These are phyloP conservation scores for Pemphigus obesinymphae DNA, from an alignment of 1,140 invertebrate species.

Conservation along the genomic window DNA sequence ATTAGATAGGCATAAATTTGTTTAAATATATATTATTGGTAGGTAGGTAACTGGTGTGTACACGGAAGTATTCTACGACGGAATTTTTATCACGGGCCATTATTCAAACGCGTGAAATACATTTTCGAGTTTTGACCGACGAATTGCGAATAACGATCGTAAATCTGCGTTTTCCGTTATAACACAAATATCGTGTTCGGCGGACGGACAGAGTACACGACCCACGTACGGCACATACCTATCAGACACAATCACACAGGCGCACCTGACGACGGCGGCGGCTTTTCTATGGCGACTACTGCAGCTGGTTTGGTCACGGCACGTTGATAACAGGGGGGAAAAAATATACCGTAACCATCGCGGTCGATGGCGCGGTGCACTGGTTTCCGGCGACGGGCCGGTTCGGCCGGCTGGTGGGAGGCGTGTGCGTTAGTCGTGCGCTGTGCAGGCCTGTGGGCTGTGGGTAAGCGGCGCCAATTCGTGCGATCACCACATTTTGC, in stretches of 20 bases:
- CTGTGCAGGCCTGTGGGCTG: too few species aligned
- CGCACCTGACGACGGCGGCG: too few species aligned
- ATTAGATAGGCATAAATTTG: too few species aligned
- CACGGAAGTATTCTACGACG: too few species aligned
- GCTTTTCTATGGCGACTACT: neutral
- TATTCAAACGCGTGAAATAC: neutral
- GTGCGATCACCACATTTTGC: too few species aligned
- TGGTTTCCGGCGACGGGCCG: neutral
- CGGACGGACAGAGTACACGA: neutral
- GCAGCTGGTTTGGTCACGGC: neutral
- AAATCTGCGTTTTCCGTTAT: neutral
- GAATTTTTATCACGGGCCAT: too few species aligned
- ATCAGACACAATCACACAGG: slow-evolving; percentile 7
- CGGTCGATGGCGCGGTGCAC: neutral
- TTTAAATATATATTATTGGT: too few species aligned
- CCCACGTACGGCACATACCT: neutral
- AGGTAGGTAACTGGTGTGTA: too few species aligned
- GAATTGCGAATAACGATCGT: neutral
- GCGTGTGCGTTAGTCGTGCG: too few species aligned
- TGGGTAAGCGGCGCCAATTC: too few species aligned
- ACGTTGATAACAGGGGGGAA: neutral
- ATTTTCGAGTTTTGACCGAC: neutral
- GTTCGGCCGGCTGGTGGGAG: neutral
- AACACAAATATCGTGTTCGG: neutral
- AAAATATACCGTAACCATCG: neutral